phyloP scores from a whole-genome alignment of 1,140 invertebrate species.

The Drosophila erecta region DNA sequence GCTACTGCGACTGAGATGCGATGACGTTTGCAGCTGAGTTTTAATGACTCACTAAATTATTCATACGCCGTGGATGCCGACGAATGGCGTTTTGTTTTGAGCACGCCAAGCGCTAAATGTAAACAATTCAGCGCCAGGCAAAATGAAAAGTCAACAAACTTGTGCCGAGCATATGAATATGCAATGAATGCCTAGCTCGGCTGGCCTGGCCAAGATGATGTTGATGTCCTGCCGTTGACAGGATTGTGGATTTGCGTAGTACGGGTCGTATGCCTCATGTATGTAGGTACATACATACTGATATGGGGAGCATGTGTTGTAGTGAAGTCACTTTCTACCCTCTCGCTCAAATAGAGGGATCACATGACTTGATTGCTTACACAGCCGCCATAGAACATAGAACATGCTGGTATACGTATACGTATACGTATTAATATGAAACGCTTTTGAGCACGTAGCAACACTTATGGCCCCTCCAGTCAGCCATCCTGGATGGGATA shows the following conservation, averaged over 20 bases:
- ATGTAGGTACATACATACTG: too few species aligned
- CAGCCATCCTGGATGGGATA: slow-evolving; percentile 55
- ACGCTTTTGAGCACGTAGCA: slow-evolving; percentile 82
- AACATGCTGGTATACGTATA: slow-evolving; percentile 42
- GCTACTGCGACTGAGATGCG: slow-evolving; percentile 29
- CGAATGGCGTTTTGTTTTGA: slow-evolving; percentile 81
- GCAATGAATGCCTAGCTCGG: slow-evolving; percentile 56
- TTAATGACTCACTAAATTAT: slow-evolving; percentile 83
- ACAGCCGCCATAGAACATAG: slow-evolving; percentile 68
- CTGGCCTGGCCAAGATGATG: slow-evolving; percentile 64
- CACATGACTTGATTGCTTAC: slow-evolving; percentile 81
- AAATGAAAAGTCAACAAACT: slow-evolving; percentile 84
- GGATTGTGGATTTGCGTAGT: slow-evolving; percentile 16
- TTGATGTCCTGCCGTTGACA: slow-evolving; percentile 54
- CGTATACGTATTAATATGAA: slow-evolving; percentile 75
- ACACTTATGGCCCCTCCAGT: slow-evolving; percentile 72
- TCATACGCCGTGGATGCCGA: slow-evolving; percentile 77
- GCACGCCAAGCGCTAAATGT: slow-evolving; percentile 79
- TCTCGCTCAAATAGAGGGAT: slow-evolving; percentile 77
- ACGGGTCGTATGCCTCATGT: too few species aligned
- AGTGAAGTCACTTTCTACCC: slow-evolving; percentile 80
- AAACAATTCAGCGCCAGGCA: slow-evolving; percentile 81
- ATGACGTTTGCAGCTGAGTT: slow-evolving; percentile 53
- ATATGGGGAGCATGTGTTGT: slow-evolving; percentile 43
- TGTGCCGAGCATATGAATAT: slow-evolving; percentile 73